Evolutionary conservation across 2,888 invertebrate genomes (phyloP), one percentile per base, ranked within the genome.

Genomic region (Eledona agricola): DNA sequence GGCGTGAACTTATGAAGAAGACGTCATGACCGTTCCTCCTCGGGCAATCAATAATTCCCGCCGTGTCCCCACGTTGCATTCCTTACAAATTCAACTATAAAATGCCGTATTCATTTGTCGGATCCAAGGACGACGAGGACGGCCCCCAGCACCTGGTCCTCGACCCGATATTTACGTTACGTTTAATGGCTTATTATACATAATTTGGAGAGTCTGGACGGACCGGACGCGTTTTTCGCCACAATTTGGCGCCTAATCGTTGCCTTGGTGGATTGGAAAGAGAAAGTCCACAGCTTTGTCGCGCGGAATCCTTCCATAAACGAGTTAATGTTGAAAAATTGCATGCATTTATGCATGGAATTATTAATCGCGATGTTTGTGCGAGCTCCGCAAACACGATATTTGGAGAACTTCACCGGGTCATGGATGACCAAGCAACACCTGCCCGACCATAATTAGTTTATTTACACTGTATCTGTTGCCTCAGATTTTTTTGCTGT

Each of bases 261-360:
- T 42, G 5, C 16, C 42, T 12, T 42, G 22, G 13, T 29, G 43
- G n/a, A 22, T 31, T 43, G 15, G 32, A 43, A 31, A 22, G 43
- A 32, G 43, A 26, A 49, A 49, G 38, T 32, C 7, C 31, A 38
- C 22, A 32, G 31, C 40, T 40, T 40, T 40, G 49, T 50, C 32
- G 22, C 43, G 45, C 32, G 22, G 34, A 20, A 19, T 40, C 19
- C 40, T 50, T 40, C 49, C 32, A 40, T 40, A 40, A 50, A 40
- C 40, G 38, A 46, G 52, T 45, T 52, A 46, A 46, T 37, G 52
- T 31, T 28, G 15, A 51, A 52, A 49, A 53, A 53, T 53, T 53
- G 47, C 53, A 49, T 53, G 53, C 53, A 53, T 53, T 40, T 49
- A 53, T 53, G 53, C 47, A 53, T 53, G 53, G 32, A 49, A 52